These are phyloP conservation scores for Acanthosepion lycidas DNA, from an alignment of 2,888 invertebrate genomes.

Conservation along the genomic window DNA sequence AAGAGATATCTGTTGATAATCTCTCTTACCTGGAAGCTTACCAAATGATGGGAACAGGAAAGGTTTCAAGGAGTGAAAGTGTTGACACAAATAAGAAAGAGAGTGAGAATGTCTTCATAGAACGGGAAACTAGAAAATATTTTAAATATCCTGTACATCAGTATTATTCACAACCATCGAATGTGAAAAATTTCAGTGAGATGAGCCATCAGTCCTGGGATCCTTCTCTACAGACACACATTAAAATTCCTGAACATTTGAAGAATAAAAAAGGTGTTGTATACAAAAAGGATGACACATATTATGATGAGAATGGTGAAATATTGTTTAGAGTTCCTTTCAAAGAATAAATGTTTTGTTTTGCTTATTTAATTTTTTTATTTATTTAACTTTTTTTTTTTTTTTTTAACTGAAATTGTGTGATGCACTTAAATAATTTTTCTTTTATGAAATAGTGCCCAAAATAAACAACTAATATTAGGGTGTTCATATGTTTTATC, in stretches of 20 bases:
- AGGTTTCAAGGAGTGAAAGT: background rate
- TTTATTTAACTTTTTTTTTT: background rate
- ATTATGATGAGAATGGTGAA: conserved; percentile 41
- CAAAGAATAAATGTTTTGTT: background rate
- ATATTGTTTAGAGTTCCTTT: conserved; percentile 12
- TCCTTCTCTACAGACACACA: background rate
- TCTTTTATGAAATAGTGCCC: too few species aligned
- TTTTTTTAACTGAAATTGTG: background rate
- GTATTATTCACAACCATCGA: background rate
- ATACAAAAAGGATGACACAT: conserved; percentile 36
- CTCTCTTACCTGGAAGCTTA: background rate
- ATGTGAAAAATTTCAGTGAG: background rate
- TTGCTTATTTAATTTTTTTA: background rate
- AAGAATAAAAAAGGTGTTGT: background rate
- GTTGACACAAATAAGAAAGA: background rate
- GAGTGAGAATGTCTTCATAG: background rate
- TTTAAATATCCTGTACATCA: background rate
- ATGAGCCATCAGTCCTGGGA: background rate
- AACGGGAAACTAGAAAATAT: background rate
- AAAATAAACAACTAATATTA: too few species aligned
- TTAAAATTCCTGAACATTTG: background rate
- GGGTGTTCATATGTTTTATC: too few species aligned
- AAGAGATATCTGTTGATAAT: background rate
- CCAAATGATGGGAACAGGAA: conserved; percentile 36
- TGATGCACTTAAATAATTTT: too few species aligned